Evolutionary conservation across 2,797 vertebrate species (phyloP).

Genomic region (Coilia nasus): DNA sequence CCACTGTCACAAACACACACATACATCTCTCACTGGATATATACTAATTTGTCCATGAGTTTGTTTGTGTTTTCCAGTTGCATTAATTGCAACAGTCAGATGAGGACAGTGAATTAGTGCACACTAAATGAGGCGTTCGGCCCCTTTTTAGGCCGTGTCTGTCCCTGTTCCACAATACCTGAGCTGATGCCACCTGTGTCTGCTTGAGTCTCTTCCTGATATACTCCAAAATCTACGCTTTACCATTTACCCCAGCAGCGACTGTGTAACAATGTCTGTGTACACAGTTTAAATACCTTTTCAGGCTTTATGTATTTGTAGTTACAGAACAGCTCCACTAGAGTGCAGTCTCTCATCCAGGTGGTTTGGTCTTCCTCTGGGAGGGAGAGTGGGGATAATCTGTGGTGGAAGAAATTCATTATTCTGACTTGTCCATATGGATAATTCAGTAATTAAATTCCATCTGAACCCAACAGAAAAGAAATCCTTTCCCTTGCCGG

Average conservation of each 20-base stretch:
- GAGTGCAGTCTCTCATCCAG: slow-evolving; percentile 33
- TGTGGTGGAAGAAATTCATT: not conserved
- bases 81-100: not conserved
- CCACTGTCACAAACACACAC: not conserved
- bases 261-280: not conserved
- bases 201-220: not conserved
- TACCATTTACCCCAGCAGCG: not conserved
- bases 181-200: slow-evolving; percentile 1
- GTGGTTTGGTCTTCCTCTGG: not conserved
- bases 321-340: slow-evolving; percentile 30
- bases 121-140: not conserved
- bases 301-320: not conserved
- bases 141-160: not conserved
- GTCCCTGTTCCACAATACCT: not conserved
- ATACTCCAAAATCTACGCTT: not conserved
- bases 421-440: not conserved
- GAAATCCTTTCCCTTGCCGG: not conserved
- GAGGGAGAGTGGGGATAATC: not conserved
- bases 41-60: not conserved
- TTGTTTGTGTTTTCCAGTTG: not conserved
- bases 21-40: not conserved
- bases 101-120: not conserved
- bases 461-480: not conserved
- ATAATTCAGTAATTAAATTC: not conserved
- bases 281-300: not conserved